Evolutionary conservation across 2,113 vertebrate species (phyloP).

Genomic region (Paramisgurnus dabryanus): DNA sequence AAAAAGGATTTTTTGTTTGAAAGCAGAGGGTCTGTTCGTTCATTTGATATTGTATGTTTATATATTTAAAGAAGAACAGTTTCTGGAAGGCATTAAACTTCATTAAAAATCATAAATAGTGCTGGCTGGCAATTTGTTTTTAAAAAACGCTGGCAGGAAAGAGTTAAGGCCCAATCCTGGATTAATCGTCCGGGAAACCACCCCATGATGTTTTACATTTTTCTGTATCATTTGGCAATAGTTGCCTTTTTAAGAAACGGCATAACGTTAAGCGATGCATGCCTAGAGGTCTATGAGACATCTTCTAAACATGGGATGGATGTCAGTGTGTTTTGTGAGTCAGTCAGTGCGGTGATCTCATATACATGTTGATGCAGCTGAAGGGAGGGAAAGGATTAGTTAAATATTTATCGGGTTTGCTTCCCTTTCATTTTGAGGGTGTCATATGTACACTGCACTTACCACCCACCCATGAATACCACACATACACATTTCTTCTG

Average conservation of each 20-base stretch:
- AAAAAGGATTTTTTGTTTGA: too few species aligned
- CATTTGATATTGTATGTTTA: too few species aligned
- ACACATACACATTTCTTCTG: neutral
- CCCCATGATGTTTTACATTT: too few species aligned
- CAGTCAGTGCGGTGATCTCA: conserved; percentile 3
- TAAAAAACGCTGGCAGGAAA: too few species aligned
- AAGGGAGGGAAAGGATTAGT: conserved; percentile 38
- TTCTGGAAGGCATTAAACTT: too few species aligned
- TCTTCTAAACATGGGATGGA: conserved; percentile 25
- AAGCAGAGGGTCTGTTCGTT: too few species aligned
- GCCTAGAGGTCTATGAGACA: conserved; percentile 8
- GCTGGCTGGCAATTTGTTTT: too few species aligned
- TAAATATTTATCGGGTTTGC: conserved; percentile 38
- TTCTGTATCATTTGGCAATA: neutral
- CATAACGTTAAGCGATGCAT: neutral
- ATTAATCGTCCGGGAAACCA: too few species aligned
- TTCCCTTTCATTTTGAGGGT: conserved; percentile 38
- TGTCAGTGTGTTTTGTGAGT: conserved; percentile 25
- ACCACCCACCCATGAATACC: conserved; percentile 14
- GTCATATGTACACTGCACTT: conserved; percentile 16
- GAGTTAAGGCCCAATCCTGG: too few species aligned
- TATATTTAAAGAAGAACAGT: too few species aligned
- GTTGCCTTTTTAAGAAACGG: neutral
- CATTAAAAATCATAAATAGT: too few species aligned
- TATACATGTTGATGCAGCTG: conserved; percentile 26